Evolutionary conservation across 2,113 vertebrate genomes (phyloP), one percentile per base, ranked within the genome.

Genomic region (Silurus asotus): DNA sequence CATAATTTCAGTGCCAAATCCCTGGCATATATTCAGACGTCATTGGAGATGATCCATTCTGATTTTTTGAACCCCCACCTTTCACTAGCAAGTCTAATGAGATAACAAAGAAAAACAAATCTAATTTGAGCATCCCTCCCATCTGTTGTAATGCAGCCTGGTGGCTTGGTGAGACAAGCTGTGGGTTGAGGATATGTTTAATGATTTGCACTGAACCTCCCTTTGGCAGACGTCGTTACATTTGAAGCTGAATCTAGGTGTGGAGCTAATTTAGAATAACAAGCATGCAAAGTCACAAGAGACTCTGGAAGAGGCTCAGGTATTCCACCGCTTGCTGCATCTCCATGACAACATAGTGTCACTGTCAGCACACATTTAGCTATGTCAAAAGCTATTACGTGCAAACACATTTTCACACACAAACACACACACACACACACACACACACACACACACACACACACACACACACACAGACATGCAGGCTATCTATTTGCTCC

Each of bases 241-340:
- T 82, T 59, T 89, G 64, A 74, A 82, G 58, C 82, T 53, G 65
- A 62, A 78, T 78, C 65, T 81, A 10, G 56, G 80, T 86, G 87
- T 84, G 20, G 56, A 88, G 86, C 75, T 87, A 85, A 93, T 92
- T 88, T 82, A 88, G 81, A 81, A 82, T 84, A 86, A 87, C 88
- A 74, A 81, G 83, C 49, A 80, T 6, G 25, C 79, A 56, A 87
- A 61, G 77, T 88, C 87, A 88, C 55, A 17, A 62, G 84, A 89
- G 87, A 87, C 78, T 61, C 82, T 67, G 80, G 65, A 62, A 83
- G 84, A 86, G 78, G 56, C 11, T 87, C 84, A 87, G 91, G 92
- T 92, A 90, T 92, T 89, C 86, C 82, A 82, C 81, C 88, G 88
- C 92, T 92, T 90, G 88, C 84, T 88, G 81, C 25, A 67, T 92